A percentile compares a stretch with the other conserved stretches of the same genome.
These are phyloP conservation scores for Gobionotothen gibberifrons DNA, from an alignment of 2,797 vertebrate species.

Conservation along the genomic window DNA sequence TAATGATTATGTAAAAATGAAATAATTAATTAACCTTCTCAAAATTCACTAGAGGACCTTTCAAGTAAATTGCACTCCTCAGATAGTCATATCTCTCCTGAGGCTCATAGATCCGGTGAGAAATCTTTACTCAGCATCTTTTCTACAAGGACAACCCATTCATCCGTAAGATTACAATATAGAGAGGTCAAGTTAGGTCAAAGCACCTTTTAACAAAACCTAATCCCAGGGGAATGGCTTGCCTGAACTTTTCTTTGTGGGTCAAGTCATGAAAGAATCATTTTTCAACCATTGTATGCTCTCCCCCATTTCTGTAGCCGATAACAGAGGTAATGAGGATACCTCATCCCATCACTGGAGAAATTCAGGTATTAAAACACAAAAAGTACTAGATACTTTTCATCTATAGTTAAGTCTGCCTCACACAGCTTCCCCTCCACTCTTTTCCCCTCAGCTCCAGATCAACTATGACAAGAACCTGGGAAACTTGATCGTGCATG, in stretches of 20 bases:
- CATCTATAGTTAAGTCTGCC: background rate
- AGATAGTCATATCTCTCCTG: conserved; percentile 31
- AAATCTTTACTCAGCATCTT: conserved; percentile 37
- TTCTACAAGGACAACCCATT: conserved; percentile 25
- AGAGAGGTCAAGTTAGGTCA: conserved; percentile 29
- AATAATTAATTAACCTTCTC: conserved; percentile 47
- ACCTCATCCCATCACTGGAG: conserved; percentile 93
- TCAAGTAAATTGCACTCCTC: conserved; percentile 25
- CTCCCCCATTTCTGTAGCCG: conserved; percentile 78
- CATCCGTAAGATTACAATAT: conserved; percentile 29
- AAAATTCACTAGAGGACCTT: conserved; percentile 38
- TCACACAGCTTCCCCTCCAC: background rate
- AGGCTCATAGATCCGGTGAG: conserved; percentile 12
- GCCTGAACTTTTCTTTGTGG: conserved; percentile 10
- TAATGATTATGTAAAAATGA: conserved; percentile 7
- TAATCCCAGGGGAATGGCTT: conserved; percentile 2
- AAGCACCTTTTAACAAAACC: conserved; percentile 2
- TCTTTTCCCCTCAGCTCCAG: conserved; percentile 88
- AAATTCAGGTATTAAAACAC: conserved; percentile 91
- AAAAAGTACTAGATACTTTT: background rate
- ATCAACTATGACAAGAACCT: conserved; percentile 97
- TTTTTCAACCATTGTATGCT: background rate
- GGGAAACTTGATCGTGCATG: conserved; percentile 97
- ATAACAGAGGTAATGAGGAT: conserved; percentile 83
- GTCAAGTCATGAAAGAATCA: background rate